Evolutionary conservation across 2,113 vertebrate genomes (phyloP), one percentile per base, ranked within the genome.

Genomic region (Gallinago jamesoni): DNA sequence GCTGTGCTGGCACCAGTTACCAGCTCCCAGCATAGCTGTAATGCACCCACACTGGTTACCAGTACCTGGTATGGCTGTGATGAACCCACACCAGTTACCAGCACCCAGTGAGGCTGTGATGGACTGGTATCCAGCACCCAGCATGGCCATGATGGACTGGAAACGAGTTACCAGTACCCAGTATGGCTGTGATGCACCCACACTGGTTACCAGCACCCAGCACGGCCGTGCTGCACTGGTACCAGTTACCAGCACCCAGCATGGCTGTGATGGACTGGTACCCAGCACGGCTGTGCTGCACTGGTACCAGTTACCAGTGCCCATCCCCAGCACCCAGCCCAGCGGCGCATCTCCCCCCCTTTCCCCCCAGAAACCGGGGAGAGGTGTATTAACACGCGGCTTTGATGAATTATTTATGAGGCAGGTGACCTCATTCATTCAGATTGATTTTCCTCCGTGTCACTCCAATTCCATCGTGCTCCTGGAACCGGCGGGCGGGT

Each of bases 351-450:
- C 53, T 25, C 20, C 48, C 31, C 47, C 50, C 8, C 52, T 43
- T 15, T 15, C 41, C 43, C 68, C 72, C 14, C 18, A 50, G 48
- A 8, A 35, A 4, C 2, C 5, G 62, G 60, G 37, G 27, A 47
- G 75, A 70, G 82, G 78, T 86, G 86, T 55, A 68, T 80, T 14
- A 69, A 35, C 63, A 8, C 5, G 30, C 9, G 3, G 35, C 45
- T 53, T 23, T 10, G 94, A 75, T 96, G 95, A 86, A 94, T 96
- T 83, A 92, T 97, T 92, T 87, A 87, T 89, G 10, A 73, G 85
- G 90, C 96, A 96, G 97, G 96, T 97, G 97, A 97, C 97, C 97
- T 97, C 96, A 97, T 97, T 97, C 97, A 28, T 95, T 97, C 97
- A 96, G 74, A 87, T 59, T 92, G 96, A 97, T 97, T 97, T 95